Conservation (phyloP, 2,888 invertebrate genomes). For the Matsumyia berberina region DNA sequence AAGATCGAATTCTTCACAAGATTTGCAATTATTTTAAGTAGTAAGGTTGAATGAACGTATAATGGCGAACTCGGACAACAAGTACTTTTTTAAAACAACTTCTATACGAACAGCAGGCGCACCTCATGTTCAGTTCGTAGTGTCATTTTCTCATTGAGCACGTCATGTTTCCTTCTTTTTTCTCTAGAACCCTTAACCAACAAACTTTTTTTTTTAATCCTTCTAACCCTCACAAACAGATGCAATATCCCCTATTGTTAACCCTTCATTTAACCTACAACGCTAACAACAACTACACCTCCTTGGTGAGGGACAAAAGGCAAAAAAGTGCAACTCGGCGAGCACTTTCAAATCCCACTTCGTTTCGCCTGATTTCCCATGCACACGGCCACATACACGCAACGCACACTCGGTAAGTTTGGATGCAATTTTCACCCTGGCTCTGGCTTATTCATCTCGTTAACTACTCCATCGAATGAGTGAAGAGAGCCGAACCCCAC, state of each 20-base stretch:
- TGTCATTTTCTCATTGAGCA: too few species aligned
- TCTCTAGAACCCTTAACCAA: neutral
- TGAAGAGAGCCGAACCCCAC: constrained; percentile 51
- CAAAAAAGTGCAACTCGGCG: constrained; percentile 68
- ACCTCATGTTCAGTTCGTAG: too few species aligned
- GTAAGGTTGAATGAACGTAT: too few species aligned
- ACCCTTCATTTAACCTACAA: constrained; percentile 59
- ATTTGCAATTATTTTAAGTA: too few species aligned
- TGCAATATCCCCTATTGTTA: constrained; percentile 45
- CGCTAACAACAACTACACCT: neutral
- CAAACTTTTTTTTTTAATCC: neutral
- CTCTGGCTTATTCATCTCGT: constrained; percentile 67
- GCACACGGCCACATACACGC: constrained; percentile 35
- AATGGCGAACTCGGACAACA: too few species aligned
- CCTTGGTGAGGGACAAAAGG: neutral
- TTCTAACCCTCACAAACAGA: constrained; percentile 53
- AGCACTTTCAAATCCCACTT: constrained; percentile 58
- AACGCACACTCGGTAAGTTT: constrained; percentile 1
- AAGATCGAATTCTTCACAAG: too few species aligned
- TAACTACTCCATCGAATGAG: constrained; percentile 68
- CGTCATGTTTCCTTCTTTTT: too few species aligned
- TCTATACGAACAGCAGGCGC: too few species aligned
- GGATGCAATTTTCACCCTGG: constrained; percentile 56
- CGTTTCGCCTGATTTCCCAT: constrained; percentile 70
- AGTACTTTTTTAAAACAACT: too few species aligned